Percentiles rank a stretch among this genome's conserved stretches.
phyloP scores from a whole-genome alignment of 2,113 vertebrate species.

The Ceyx melanurus region DNA sequence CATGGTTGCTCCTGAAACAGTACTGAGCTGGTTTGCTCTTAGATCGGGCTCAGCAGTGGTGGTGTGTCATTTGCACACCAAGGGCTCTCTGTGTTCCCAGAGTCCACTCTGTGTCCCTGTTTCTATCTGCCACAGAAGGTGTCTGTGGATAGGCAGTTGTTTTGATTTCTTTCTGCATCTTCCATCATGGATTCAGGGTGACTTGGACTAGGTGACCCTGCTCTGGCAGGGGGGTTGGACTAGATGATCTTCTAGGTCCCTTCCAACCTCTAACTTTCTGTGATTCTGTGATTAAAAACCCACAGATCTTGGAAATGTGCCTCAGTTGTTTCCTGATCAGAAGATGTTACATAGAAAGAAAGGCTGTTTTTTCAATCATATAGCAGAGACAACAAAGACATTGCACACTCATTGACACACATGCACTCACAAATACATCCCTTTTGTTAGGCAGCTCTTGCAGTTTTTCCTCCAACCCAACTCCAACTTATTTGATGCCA shows the following conservation, averaged over 20 bases:
- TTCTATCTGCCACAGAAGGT: neutral
- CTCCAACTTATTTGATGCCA: neutral
- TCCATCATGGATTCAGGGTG: neutral
- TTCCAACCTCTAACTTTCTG: no score
- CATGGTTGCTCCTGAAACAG: neutral
- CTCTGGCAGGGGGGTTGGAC: no score
- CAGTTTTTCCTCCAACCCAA: neutral
- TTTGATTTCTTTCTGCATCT: neutral
- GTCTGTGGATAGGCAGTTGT: neutral
- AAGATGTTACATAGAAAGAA: neutral
- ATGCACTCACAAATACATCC: neutral
- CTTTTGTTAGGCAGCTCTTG: neutral
- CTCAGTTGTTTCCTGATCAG: neutral
- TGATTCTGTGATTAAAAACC: neutral
- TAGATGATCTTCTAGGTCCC: no score
- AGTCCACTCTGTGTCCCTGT: neutral
- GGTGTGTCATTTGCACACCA: neutral
- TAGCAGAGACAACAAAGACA: neutral
- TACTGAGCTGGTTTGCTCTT: neutral
- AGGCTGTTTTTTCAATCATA: neutral
- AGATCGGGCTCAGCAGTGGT: neutral
- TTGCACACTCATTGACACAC: neutral
- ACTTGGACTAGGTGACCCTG: no score
- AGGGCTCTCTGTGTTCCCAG: fast-evolving
- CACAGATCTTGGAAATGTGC: neutral